These are phyloP conservation scores for Siderastrea siderea DNA, from an alignment of 92 coral and sea anemone species.

Conservation along the genomic window DNA sequence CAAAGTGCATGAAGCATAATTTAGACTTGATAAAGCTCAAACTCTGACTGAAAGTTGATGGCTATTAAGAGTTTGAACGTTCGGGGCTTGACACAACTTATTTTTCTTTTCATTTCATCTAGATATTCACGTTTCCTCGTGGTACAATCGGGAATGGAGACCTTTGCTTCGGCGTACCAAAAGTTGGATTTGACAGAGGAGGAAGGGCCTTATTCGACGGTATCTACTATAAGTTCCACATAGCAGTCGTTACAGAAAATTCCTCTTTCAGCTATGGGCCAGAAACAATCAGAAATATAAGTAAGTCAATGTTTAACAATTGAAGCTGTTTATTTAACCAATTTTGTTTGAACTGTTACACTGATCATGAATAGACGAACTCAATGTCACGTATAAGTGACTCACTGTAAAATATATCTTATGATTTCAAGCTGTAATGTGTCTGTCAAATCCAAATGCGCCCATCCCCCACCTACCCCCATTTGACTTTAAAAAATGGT, in stretches of 20 bases:
- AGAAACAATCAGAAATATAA: not conserved
- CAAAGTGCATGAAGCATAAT: no score
- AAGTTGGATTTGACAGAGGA: not conserved
- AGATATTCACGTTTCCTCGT: slow-evolving; percentile 32
- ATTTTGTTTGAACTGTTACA: no score
- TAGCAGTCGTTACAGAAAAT: slow-evolving; percentile 57
- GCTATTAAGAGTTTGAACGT: not conserved
- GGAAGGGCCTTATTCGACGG: not conserved
- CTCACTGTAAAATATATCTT: no score
- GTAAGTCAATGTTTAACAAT: slow-evolving; percentile 20
- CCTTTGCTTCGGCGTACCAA: not conserved
- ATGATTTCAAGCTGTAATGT: no score
- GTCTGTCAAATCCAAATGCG: no score
- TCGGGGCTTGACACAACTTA: no score
- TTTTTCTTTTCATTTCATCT: not conserved
- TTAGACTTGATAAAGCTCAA: no score
- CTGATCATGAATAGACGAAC: no score
- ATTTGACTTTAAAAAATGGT: no score
- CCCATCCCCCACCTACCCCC: no score
- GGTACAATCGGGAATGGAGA: not conserved
- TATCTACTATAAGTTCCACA: slow-evolving; percentile 16
- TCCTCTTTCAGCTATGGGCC: slow-evolving; percentile 48
- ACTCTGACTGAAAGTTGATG: not conserved
- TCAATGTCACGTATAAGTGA: no score
- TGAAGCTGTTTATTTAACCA: no score